phyloP scores from a whole-genome alignment of 2,888 invertebrate genomes.

The Archips crataeganus region DNA sequence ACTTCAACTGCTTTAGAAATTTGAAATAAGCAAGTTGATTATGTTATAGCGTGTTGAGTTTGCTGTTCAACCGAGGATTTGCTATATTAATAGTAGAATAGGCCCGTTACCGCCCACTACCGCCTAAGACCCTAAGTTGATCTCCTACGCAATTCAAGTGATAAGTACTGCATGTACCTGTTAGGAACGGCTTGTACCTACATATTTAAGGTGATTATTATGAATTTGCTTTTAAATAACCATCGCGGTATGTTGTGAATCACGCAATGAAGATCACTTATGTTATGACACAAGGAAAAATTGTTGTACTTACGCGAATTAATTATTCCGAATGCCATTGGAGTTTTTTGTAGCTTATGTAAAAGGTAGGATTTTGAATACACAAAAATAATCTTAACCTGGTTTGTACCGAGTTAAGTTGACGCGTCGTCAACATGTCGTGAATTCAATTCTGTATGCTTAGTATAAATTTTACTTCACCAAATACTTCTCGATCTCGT shows the following conservation, averaged over 20 bases:
- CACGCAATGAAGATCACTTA: constrained; percentile 4
- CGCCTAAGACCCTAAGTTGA: constrained; percentile 64
- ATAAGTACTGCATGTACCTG: constrained; percentile 22
- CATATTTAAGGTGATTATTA: constrained; percentile 1
- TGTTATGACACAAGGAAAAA: constrained; percentile 7
- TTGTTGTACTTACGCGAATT: background rate
- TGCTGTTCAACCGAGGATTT: background rate
- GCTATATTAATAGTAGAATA: constrained; percentile 20
- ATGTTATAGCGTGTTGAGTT: background rate
- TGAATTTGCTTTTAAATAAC: background rate
- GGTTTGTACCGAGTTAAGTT: no score
- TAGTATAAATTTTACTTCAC: no score
- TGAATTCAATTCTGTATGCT: no score
- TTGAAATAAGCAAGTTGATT: background rate
- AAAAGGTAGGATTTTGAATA: background rate
- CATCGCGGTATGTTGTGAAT: background rate
- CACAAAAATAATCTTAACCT: background rate
- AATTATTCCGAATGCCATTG: background rate
- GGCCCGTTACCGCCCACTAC: constrained; percentile 57
- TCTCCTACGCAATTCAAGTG: constrained; percentile 56
- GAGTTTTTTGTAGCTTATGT: background rate
- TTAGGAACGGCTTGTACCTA: constrained; percentile 8
- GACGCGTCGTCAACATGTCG: no score
- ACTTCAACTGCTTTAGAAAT: background rate
- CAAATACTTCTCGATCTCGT: no score